Percentiles rank a stretch among this genome's conserved stretches.
phyloP scores from a whole-genome alignment of 2,113 vertebrate genomes.

The Miniopterus natalensis region DNA sequence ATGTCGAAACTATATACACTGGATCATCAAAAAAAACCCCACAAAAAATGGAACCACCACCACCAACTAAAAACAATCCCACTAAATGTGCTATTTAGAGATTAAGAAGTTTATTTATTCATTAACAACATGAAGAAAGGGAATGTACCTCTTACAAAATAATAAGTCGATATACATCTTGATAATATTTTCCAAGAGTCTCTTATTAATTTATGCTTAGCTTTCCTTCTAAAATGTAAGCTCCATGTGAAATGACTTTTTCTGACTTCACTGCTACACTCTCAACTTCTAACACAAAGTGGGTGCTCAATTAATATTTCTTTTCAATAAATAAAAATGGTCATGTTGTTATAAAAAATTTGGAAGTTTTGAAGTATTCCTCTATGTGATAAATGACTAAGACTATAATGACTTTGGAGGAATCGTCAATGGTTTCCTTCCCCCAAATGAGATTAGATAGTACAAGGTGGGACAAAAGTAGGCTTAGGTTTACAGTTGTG shows the following conservation, averaged over 20 bases:
- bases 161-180: not conserved
- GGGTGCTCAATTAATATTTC: not conserved
- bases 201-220: not conserved
- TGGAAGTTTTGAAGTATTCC: not conserved
- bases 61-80: not conserved
- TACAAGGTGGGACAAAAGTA: not conserved
- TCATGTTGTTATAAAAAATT: not conserved
- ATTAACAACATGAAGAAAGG: slow-evolving; percentile 11
- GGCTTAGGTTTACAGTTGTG: not conserved
- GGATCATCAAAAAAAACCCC: not conserved
- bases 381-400: not conserved
- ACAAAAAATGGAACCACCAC: not conserved
- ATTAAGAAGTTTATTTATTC: not conserved
- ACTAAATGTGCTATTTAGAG: not conserved
- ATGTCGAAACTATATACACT: not conserved
- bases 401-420: not conserved
- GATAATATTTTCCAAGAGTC: not conserved
- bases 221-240: not conserved
- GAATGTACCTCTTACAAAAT: not conserved
- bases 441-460: not conserved
- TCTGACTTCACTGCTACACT: not conserved
- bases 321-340: not conserved
- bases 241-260: not conserved
- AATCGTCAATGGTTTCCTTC: not conserved
- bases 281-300: not conserved